Evolutionary conservation across 2,113 vertebrate species (phyloP).

Genomic region (Oenanthe oenanthe): DNA sequence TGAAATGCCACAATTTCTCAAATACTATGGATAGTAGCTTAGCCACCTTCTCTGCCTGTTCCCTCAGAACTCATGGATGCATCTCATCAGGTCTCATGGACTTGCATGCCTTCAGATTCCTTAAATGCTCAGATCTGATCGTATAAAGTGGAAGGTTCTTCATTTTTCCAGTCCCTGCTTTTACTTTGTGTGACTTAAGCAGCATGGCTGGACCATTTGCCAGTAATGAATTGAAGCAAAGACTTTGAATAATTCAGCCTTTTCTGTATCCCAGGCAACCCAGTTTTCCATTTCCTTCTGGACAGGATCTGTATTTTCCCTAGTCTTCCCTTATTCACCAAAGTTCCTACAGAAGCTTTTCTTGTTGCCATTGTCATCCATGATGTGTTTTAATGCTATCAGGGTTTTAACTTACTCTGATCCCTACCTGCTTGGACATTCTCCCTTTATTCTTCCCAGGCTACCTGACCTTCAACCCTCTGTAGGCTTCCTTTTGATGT

Average conservation of each 20-base stretch:
- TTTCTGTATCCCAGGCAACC: not conserved
- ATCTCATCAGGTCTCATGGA: not conserved
- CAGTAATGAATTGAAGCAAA: not conserved
- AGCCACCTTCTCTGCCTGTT: not conserved
- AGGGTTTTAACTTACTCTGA: not conserved
- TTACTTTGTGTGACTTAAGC: not conserved
- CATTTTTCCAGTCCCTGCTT: not conserved
- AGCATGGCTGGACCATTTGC: not conserved
- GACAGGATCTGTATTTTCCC: not conserved
- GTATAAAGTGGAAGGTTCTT: not conserved
- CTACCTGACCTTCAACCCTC: not conserved
- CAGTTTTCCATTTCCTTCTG: not conserved
- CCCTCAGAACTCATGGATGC: not conserved
- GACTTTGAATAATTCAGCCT: not conserved
- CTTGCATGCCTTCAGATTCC: not conserved
- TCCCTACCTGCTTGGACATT: not conserved
- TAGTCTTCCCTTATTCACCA: not conserved
- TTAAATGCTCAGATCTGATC: not conserved
- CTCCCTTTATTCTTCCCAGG: not conserved
- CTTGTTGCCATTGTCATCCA: not conserved
- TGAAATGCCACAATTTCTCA: not conserved
- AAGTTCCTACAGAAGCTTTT: not conserved
- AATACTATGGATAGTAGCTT: not conserved
- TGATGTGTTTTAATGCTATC: not conserved
- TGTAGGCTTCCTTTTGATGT: not conserved